A percentile compares a stretch with the other conserved stretches of the same genome.
Evolutionary conservation across 2,113 vertebrate species (phyloP).

Genomic region (Hymenochirus boettgeri): DNA sequence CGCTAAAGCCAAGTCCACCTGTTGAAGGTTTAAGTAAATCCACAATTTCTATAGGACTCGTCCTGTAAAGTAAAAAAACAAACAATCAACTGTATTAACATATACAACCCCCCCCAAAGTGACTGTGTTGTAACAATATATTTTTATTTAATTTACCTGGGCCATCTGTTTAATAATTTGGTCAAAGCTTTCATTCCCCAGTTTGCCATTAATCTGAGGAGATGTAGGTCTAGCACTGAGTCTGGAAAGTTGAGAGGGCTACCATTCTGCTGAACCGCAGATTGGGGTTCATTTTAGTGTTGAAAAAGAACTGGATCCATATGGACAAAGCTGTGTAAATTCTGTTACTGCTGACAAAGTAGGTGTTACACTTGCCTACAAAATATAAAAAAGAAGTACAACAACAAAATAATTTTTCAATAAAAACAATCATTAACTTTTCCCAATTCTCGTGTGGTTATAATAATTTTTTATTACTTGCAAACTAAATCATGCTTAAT

Average conservation of each 20-base stretch:
- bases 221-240: slow-evolving; percentile 44
- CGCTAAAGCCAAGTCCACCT: slow-evolving; percentile 88
- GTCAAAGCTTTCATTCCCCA: slow-evolving; percentile 74
- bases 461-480: no score
- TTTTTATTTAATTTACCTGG: slow-evolving; percentile 74
- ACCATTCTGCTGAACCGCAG: slow-evolving; percentile 69
- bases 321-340: slow-evolving; percentile 52
- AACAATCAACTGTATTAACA: no score
- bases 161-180: slow-evolving; percentile 82
- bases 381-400: no score
- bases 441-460: no score
- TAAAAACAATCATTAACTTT: no score
- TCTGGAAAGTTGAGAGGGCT: slow-evolving; percentile 61
- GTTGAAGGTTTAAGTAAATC: slow-evolving; percentile 79
- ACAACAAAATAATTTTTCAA: no score
- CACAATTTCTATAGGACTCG: slow-evolving; percentile 76
- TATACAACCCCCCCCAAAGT: no score
- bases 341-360: slow-evolving; percentile 49
- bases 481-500: no score
- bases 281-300: slow-evolving; percentile 71
- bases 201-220: slow-evolving; percentile 64
- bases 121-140: no score
- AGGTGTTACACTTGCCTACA: slow-evolving; percentile 48
- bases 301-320: slow-evolving; percentile 42
- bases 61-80: no score